These are phyloP conservation scores for Corbicula japonica DNA, from an alignment of 2,888 invertebrate species.

Conservation along the genomic window DNA sequence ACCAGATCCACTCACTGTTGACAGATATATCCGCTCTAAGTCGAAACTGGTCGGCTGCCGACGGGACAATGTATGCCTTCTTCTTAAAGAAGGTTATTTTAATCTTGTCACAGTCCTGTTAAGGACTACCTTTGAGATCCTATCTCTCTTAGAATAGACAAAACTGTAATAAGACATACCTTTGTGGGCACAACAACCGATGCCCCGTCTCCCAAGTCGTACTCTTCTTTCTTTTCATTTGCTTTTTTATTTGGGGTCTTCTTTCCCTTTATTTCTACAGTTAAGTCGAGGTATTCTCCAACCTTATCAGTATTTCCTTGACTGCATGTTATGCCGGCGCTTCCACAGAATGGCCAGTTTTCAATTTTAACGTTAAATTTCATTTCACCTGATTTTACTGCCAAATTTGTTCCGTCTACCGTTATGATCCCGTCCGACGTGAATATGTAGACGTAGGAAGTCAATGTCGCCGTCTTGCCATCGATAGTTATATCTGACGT, in stretches of 20 bases:
- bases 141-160: no score
- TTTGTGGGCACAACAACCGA: slow-evolving; percentile 46
- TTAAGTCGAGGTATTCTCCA: slow-evolving; percentile 49
- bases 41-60: no score
- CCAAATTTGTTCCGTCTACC: slow-evolving; percentile 27
- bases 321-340: slow-evolving; percentile 3
- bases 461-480: slow-evolving; percentile 13
- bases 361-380: slow-evolving; percentile 60
- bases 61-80: no score
- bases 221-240: slow-evolving; percentile 2
- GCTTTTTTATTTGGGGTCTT: not conserved
- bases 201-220: slow-evolving; percentile 39
- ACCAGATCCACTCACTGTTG: no score
- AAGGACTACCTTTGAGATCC: no score
- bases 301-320: no score
- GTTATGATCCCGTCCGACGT: slow-evolving; percentile 45
- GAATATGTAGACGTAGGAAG: slow-evolving; percentile 50
- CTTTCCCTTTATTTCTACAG: slow-evolving; percentile 49
- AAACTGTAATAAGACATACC: slow-evolving; percentile 35
- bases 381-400: slow-evolving; percentile 43
- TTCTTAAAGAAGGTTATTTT: no score
- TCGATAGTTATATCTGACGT: slow-evolving; percentile 14
- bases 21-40: no score
- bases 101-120: no score
- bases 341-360: slow-evolving; percentile 59